Base-by-base conservation (phyloP, 2,113 vertebrate genomes). In the Prunella himalayana region DNA sequence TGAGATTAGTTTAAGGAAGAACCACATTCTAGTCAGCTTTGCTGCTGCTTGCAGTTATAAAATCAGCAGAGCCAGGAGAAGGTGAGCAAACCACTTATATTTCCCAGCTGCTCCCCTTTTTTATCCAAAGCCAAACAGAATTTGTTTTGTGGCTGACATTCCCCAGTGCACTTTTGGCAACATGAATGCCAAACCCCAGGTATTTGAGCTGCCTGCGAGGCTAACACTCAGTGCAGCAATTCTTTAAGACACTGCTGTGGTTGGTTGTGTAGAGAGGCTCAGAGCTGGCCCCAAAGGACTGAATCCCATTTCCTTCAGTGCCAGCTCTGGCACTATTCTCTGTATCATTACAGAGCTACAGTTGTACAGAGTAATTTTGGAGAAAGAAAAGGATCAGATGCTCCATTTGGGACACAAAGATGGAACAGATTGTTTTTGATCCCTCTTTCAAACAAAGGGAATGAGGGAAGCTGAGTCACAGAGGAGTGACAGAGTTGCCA, bases 371-470 rank as follows among this genome's bases (percentile, higher is more conserved):
- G 19, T 33, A 59, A 68, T 92, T 88, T 0, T 83, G 68, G 79
- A 88, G n/a, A 19, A 86, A 75, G 21, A 44, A 68, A 47, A 72
- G 41, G 49, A 72, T 88, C 54, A 88, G 88, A 86, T 85, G 87
- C 69, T 82, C 84, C 85, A 47, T n/a, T 65, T 80, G 82, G 68
- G 90, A 86, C 57, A 54, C 0, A 1, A 65, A 73, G 79, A 88
- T 16, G 24, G 82, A 95, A 86, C 82, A 96, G 94, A 79, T 49
- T 87, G 84, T 0, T 90, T 96, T 77, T 19, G 2, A 79, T 85
- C 31, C 61, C 37, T 56, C 71, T 59, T 82, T 83, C 37, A 70
- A 80, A 93, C 71, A 86, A 63, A 82, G 28, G 25, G 35, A n/a
- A 77, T 4, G 27, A 63, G 11, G 39, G 19, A 95, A 54, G 64